Evolutionary conservation across 2,797 vertebrate species (phyloP).

Genomic region (Periophthalmus magnuspinnatus): DNA sequence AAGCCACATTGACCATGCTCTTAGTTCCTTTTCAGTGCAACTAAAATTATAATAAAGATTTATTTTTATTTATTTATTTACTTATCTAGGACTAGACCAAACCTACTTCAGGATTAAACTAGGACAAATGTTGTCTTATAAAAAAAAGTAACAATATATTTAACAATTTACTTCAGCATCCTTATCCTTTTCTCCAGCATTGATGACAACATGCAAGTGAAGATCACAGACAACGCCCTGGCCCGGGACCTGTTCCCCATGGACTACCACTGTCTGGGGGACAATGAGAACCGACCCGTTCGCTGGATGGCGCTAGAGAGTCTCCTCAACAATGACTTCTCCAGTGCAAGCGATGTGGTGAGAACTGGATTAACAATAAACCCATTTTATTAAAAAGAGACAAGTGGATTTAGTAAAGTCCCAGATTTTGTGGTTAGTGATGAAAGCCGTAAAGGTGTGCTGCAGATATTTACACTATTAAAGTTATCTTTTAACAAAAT

Average conservation of each 20-base stretch:
- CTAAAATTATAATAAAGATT: no score
- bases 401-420: neutral
- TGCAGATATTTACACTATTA: neutral
- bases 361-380: slow-evolving; percentile 46
- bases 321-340: slow-evolving; percentile 96
- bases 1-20: no score
- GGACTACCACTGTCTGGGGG: slow-evolving; percentile 98
- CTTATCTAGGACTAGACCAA: no score
- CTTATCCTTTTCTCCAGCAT: slow-evolving; percentile 77
- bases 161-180: no score
- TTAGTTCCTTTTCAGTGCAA: no score
- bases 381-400: neutral
- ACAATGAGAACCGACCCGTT: slow-evolving; percentile 96
- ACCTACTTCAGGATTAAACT: no score
- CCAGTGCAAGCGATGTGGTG: slow-evolving; percentile 98
- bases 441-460: neutral
- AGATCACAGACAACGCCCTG: slow-evolving; percentile 97
- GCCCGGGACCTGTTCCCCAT: slow-evolving; percentile 96
- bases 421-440: neutral
- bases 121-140: no score
- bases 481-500: neutral
- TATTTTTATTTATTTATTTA: no score
- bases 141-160: no score
- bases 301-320: slow-evolving; percentile 99
- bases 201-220: slow-evolving; percentile 97